Percentiles rank a stretch among this genome's conserved stretches.
phyloP scores from a whole-genome alignment of 1,140 invertebrate species.

The Pogonomyrmex californicus region DNA sequence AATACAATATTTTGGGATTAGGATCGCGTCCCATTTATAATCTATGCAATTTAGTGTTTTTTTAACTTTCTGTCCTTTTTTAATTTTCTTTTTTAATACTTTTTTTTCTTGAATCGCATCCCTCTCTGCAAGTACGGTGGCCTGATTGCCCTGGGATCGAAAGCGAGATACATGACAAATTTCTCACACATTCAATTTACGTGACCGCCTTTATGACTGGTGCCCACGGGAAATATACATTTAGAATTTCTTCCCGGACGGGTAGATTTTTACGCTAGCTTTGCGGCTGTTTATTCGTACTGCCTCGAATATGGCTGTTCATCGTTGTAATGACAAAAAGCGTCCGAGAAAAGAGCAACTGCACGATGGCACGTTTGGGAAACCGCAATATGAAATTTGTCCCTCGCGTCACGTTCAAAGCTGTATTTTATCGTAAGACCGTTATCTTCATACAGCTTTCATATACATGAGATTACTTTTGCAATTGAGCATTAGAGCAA shows the following conservation, averaged over 20 bases:
- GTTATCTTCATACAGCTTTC: slow-evolving; percentile 30
- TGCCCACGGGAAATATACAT: slow-evolving; percentile 68
- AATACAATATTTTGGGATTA: neutral
- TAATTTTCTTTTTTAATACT: neutral
- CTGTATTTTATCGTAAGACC: slow-evolving; percentile 17
- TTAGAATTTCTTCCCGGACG: slow-evolving; percentile 67
- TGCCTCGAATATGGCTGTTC: slow-evolving; percentile 34
- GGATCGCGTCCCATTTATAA: neutral
- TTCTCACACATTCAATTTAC: slow-evolving; percentile 62
- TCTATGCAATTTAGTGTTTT: neutral
- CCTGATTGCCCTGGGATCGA: slow-evolving; percentile 51
- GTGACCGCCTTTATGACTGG: slow-evolving; percentile 36
- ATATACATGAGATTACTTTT: slow-evolving; percentile 20
- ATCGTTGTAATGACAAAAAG: slow-evolving; percentile 59
- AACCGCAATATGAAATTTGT: slow-evolving; percentile 46
- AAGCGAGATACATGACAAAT: slow-evolving; percentile 56
- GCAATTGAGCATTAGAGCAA: neutral
- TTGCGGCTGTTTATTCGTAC: slow-evolving; percentile 56
- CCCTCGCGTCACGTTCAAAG: slow-evolving; percentile 42
- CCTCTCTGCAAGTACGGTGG: neutral
- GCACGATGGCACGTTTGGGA: slow-evolving; percentile 45
- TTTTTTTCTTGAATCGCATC: neutral
- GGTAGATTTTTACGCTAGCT: slow-evolving; percentile 54
- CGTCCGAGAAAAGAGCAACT: slow-evolving; percentile 37
- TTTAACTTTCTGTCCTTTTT: neutral